phyloP scores from a whole-genome alignment of 2,797 vertebrate genomes.

The Tamandua tetradactyla region DNA sequence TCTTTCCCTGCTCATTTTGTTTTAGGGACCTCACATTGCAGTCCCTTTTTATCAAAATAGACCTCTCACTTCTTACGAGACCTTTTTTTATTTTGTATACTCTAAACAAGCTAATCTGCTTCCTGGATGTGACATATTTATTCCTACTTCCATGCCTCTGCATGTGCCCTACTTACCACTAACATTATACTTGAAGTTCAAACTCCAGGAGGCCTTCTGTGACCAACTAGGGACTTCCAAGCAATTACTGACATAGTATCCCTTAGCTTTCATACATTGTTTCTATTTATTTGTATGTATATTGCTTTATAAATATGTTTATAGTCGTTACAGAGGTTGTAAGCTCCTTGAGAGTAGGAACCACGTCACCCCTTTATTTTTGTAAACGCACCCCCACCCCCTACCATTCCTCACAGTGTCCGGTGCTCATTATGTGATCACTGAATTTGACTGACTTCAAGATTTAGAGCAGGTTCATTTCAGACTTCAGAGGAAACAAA shows the following conservation, averaged over 20 bases:
- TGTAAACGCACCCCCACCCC: neutral
- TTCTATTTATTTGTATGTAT: conserved; percentile 59
- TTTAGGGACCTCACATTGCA: conserved; percentile 44
- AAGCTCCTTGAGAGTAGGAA: conserved; percentile 63
- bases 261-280: too few species aligned
- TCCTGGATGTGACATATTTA: too few species aligned
- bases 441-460: conserved; percentile 58
- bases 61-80: conserved; percentile 48
- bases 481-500: conserved; percentile 49
- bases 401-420: conserved; percentile 8
- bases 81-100: conserved; percentile 36
- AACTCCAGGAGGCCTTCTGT: too few species aligned
- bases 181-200: conserved; percentile 37
- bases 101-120: conserved; percentile 65
- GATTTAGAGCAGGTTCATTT: conserved; percentile 45
- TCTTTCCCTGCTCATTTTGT: conserved; percentile 40
- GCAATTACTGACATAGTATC: conserved; percentile 49
- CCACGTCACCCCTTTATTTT: conserved; percentile 29
- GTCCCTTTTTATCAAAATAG: conserved; percentile 41
- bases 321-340: conserved; percentile 55
- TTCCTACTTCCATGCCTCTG: too few species aligned
- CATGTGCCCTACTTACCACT: conserved; percentile 12
- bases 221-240: conserved; percentile 20
- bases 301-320: conserved; percentile 68
- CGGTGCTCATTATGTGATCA: conserved; percentile 35